phyloP scores from a whole-genome alignment of 2,113 vertebrate genomes.

The Aythya baeri region DNA sequence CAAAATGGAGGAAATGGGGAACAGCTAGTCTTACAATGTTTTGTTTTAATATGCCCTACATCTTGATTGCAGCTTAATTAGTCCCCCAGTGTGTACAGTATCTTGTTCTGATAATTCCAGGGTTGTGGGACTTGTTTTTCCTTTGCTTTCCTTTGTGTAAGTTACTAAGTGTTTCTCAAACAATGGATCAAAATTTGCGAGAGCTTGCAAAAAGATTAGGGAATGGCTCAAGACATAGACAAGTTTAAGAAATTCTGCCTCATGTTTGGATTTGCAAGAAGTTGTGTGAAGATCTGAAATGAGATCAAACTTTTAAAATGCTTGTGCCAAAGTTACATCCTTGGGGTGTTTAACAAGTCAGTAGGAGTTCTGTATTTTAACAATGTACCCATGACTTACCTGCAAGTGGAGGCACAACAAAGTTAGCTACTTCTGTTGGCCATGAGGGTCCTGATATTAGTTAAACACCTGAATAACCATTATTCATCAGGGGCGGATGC shows the following conservation, averaged over 20 bases:
- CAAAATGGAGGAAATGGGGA: background rate
- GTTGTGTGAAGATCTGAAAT: background rate
- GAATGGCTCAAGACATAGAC: background rate
- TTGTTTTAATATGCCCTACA: background rate
- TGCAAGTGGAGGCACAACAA: background rate
- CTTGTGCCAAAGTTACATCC: background rate
- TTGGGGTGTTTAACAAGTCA: background rate
- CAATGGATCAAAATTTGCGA: background rate
- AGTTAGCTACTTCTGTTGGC: background rate
- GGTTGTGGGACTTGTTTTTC: background rate
- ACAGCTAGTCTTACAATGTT: background rate
- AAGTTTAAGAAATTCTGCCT: background rate
- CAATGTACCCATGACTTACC: background rate
- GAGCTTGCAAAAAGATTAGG: background rate
- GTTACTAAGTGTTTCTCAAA: background rate
- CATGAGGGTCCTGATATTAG: background rate
- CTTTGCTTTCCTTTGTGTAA: background rate
- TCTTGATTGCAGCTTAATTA: background rate
- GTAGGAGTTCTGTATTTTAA: background rate
- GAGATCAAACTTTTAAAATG: background rate
- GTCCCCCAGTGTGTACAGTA: background rate
- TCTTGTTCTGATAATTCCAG: background rate
- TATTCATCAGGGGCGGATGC: rapidly evolving
- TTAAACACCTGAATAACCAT: background rate
- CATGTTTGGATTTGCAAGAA: background rate